Percentiles rank a stretch among this genome's conserved stretches.
Conservation (phyloP, 2,113 vertebrate species). For the Seriola aureovittata region DNA sequence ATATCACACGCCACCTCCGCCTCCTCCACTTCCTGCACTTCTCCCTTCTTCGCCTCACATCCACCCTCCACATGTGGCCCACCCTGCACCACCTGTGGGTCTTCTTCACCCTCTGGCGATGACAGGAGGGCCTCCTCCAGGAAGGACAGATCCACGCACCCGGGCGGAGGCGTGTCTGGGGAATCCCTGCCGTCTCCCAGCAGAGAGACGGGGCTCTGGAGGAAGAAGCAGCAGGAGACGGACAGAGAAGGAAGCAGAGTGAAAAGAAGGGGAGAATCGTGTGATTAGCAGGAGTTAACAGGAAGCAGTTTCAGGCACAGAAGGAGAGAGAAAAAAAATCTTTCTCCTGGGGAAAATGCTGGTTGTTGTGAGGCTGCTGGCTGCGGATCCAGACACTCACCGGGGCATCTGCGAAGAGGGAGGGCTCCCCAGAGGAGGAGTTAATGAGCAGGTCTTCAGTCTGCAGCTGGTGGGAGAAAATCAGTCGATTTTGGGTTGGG, state of each 20-base stretch:
- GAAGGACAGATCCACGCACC: conserved; percentile 87
- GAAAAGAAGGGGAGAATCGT: conserved; percentile 23
- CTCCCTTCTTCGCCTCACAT: conserved; percentile 61
- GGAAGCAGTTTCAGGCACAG: conserved; percentile 57
- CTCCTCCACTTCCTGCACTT: conserved; percentile 68
- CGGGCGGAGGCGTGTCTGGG: conserved; percentile 79
- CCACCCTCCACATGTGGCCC: conserved; percentile 61
- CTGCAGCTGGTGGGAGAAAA: conserved; percentile 83
- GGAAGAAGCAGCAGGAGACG: conserved; percentile 13
- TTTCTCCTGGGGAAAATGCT: conserved; percentile 34
- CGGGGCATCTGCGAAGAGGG: conserved; percentile 85
- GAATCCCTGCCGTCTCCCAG: conserved; percentile 83
- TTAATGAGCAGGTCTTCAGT: conserved; percentile 87
- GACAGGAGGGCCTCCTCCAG: conserved; percentile 86
- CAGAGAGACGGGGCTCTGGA: conserved; percentile 85
- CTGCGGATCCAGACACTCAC: conserved; percentile 81
- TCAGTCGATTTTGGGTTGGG: conserved; percentile 40
- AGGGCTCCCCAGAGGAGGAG: conserved; percentile 84
- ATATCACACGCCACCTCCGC: conserved; percentile 83
- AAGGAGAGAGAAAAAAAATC: conserved; percentile 28
- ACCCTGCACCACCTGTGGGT: conserved; percentile 55
- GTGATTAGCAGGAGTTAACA: conserved; percentile 62
- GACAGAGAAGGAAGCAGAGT: conserved; percentile 7
- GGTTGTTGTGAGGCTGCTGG: conserved; percentile 62
- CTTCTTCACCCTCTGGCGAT: conserved; percentile 78